Evolutionary conservation across 2,113 vertebrate species (phyloP).

Genomic region (Guaruba guarouba): DNA sequence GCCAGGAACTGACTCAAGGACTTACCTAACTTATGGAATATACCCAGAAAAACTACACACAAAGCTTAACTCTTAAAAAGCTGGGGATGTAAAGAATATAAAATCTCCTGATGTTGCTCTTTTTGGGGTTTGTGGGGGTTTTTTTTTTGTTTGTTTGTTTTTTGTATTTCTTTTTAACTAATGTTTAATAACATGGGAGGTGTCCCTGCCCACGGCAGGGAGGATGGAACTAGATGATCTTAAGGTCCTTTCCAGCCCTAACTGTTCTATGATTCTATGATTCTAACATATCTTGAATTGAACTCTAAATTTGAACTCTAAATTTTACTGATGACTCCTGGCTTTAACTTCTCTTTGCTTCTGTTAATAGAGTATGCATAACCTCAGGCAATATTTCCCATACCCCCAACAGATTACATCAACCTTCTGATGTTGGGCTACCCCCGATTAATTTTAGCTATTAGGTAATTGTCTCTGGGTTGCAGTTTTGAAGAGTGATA

Average conservation of each 20-base stretch:
- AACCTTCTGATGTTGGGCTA: accelerated
- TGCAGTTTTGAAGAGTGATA: accelerated
- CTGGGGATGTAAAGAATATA: not conserved
- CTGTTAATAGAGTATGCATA: not conserved
- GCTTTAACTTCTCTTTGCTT: not conserved
- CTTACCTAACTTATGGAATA: not conserved
- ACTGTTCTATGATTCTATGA: too few species aligned
- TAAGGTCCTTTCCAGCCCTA: too few species aligned
- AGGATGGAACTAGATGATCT: too few species aligned
- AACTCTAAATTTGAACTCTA: not conserved
- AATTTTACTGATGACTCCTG: not conserved
- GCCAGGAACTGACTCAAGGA: not conserved
- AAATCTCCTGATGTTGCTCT: not conserved
- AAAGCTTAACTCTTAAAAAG: not conserved
- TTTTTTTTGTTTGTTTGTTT: not conserved
- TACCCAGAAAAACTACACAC: not conserved
- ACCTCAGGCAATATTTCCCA: not conserved
- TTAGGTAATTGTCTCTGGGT: not conserved
- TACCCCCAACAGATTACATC: not conserved
- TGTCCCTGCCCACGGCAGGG: too few species aligned
- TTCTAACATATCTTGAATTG: not conserved
- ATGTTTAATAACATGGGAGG: not conserved
- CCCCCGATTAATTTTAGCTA: not conserved
- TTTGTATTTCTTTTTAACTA: not conserved
- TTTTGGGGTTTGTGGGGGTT: too few species aligned